These are phyloP conservation scores for Caligus rogercresseyi DNA, from an alignment of 1,140 invertebrate genomes.

Conservation along the genomic window DNA sequence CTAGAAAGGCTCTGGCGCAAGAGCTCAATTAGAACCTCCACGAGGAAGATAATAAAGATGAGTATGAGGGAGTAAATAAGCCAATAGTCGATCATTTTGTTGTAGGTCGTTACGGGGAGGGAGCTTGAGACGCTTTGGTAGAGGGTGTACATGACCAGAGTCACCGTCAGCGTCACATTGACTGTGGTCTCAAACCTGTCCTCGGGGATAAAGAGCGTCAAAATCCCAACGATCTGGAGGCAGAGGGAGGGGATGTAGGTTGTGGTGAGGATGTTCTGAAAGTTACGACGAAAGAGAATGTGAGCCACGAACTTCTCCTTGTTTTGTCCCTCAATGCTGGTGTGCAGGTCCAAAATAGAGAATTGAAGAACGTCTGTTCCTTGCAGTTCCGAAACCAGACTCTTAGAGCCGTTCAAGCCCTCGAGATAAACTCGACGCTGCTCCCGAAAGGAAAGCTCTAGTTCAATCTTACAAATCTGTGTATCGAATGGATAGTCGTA, in stretches of 20 bases:
- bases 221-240: not conserved
- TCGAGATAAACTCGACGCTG: not conserved
- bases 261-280: not conserved
- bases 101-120: not conserved
- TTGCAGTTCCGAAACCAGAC: not conserved
- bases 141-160: not conserved
- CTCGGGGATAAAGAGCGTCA: not conserved
- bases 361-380: not conserved
- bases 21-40: not conserved
- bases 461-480: not conserved
- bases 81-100: not conserved
- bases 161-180: not conserved
- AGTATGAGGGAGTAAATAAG: not conserved
- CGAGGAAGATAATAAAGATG: not conserved
- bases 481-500: not conserved
- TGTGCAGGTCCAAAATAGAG: not conserved
- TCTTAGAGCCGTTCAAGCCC: not conserved
- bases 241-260: not conserved
- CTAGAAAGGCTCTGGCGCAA: not conserved
- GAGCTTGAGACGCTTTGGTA: not conserved
- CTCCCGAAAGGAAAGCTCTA: not conserved
- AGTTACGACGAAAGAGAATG: not conserved
- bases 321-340: not conserved
- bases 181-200: not conserved
- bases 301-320: not conserved